Evolutionary conservation across 1,140 invertebrate genomes (phyloP), one percentile per base, ranked within the genome.

Genomic region (Apocrypta bakeri): DNA sequence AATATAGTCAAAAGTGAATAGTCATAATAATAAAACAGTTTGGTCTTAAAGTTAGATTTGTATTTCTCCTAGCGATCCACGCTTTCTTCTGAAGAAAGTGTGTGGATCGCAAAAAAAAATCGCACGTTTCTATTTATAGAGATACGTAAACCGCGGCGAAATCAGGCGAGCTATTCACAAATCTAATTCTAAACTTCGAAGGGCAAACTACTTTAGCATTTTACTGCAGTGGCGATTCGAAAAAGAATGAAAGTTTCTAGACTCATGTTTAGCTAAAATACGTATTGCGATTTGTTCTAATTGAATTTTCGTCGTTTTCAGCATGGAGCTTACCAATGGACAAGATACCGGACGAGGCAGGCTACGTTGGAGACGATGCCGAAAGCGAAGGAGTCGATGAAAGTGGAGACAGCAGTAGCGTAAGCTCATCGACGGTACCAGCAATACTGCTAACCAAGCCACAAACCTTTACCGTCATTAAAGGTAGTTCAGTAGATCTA

Each of bases 151-250:
- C 17, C 31, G 56, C 56, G 25, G 33, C 40, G 64, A 61, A 82
- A 82, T 71, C 81, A 63, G 40, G 25, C 29, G 73, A 74, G 33
- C 33, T 74, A 37, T 72, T 27, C 76, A 79, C 81, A 76, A 83
- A 71, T 83, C 75, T 79, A 83, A 83, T 83, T 83, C 77, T 33
- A 83, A 77, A 9, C 33, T 37, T 37, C 33, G 33, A 37, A n/a
- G n/a, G n/a, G n/a, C n/a, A n/a, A n/a, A n/a, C n/a, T n/a, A n/a
- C n/a, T n/a, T n/a, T n/a, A n/a, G n/a, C n/a, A n/a, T n/a, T n/a
- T n/a, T n/a, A n/a, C n/a, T n/a, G n/a, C n/a, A n/a, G n/a, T n/a
- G n/a, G n/a, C n/a, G n/a, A n/a, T n/a, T n/a, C n/a, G n/a, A n/a
- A n/a, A n/a, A n/a, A n/a, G n/a, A n/a, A n/a, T n/a, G n/a, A n/a